Evolutionary conservation across 2,888 invertebrate genomes (phyloP).

Genomic region (Petrolisthes cinctipes): DNA sequence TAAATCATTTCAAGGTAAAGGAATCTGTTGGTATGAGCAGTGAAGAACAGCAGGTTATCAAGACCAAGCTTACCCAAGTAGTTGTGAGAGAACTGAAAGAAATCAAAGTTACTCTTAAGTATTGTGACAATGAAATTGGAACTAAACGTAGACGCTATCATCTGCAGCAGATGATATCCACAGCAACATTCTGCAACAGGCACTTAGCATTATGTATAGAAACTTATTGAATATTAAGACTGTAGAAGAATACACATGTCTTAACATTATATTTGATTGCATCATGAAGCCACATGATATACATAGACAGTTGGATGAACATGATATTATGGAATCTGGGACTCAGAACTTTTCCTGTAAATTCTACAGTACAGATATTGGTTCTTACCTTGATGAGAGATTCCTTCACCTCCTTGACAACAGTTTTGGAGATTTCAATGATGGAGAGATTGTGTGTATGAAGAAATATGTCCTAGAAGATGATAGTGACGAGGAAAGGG

Average conservation of each 20-base stretch:
- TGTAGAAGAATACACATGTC: background rate
- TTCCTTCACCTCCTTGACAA: slow-evolving; percentile 43
- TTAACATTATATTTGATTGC: background rate
- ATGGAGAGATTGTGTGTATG: slow-evolving; percentile 43
- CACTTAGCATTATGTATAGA: background rate
- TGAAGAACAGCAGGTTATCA: background rate
- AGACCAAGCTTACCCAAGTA: background rate
- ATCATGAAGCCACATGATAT: slow-evolving; percentile 27
- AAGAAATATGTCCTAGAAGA: slow-evolving; percentile 25
- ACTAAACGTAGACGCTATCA: background rate
- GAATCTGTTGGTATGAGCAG: background rate
- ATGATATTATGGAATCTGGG: slow-evolving; percentile 11
- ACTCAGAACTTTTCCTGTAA: background rate
- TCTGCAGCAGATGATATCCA: background rate
- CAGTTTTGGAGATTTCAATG: slow-evolving; percentile 13
- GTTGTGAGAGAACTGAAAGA: slow-evolving; percentile 13
- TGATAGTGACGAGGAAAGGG: background rate
- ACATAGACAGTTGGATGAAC: background rate
- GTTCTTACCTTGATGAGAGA: slow-evolving; percentile 16
- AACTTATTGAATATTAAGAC: background rate
- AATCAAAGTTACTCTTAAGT: background rate
- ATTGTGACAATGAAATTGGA: background rate
- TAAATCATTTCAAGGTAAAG: slow-evolving; percentile 18
- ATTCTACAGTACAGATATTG: slow-evolving; percentile 13
- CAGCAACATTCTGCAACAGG: background rate